Percentiles rank a stretch among this genome's conserved stretches.
Evolutionary conservation across 2,113 vertebrate genomes (phyloP).

Genomic region (Stigmatopora nigra): DNA sequence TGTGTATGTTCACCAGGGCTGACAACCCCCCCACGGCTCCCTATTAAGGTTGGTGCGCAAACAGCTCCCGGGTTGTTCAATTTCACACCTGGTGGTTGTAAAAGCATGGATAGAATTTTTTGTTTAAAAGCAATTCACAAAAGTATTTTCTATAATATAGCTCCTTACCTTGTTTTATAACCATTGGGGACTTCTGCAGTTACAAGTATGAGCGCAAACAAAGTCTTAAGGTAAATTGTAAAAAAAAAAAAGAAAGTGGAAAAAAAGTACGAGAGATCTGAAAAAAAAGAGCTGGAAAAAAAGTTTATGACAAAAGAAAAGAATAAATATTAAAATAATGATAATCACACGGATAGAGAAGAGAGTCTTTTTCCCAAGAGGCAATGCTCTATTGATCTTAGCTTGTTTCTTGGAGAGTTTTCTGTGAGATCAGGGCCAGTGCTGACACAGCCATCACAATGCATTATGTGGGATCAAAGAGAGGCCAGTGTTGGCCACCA

Average conservation of each 20-base stretch:
- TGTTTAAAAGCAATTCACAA: not conserved
- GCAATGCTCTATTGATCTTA: conserved; percentile 40
- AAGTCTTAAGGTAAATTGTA: conserved; percentile 31
- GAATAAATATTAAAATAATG: conserved; percentile 21
- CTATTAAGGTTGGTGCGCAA: too few relatives aligned
- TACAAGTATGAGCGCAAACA: conserved; percentile 11
- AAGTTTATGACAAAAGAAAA: not conserved
- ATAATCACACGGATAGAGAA: conserved; percentile 31
- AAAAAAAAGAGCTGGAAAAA: conserved; percentile 16
- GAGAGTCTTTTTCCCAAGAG: conserved; percentile 33
- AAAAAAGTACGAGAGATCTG: conserved; percentile 21
- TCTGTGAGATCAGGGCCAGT: conserved; percentile 44
- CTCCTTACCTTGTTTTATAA: conserved; percentile 29
- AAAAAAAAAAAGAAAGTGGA: conserved; percentile 25
- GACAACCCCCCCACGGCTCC: too few relatives aligned
- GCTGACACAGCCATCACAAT: conserved; percentile 52
- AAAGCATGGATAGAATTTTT: not conserved
- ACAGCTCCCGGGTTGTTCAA: not conserved
- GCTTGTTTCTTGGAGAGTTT: conserved; percentile 46
- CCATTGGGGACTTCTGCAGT: not conserved
- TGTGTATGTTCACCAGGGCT: too few relatives aligned
- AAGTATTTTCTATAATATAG: not conserved
- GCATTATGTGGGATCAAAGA: conserved; percentile 59
- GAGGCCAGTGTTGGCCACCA: conserved; percentile 35
- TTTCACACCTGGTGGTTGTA: not conserved